Evolutionary conservation across 1,140 invertebrate genomes (phyloP), one percentile per base, ranked within the genome.

Genomic region (Potamilus streckersoni): DNA sequence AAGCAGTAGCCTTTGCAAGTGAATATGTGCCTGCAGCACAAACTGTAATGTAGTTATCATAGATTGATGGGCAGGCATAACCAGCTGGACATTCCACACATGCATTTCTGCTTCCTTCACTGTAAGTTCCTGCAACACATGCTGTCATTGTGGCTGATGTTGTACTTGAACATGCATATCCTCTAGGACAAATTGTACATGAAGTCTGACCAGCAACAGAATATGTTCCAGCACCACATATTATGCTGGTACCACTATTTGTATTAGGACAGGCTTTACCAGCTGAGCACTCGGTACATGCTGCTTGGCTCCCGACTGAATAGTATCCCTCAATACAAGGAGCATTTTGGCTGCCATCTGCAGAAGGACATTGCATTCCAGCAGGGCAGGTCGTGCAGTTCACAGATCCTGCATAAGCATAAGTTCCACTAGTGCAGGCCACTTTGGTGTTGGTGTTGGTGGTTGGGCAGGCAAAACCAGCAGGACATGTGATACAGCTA

Each of bases 21-120:
- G 87, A 80, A 74, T 86, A 88, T 58, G 79, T 83, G 16, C 87
- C 87, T 64, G 78, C 31, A n/a, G 76, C 67, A 80, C 86, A 88
- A 6, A 64, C 71, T 61, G 83, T 71, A 27, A 77, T 78, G 60
- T 73, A 68, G 64, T 76, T 78, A 49, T 79, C 80, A 71, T 84
- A 86, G 13, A 79, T 85, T 49, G 75, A 79, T 3, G 87, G 86
- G 68, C 87, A 89, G 6, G 81, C 82, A 73, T 85, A 88, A 0
- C 87, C 87, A n/a, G 85, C 81, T 13, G 85, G 80, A 78, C 87
- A 89, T 27, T 75, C 27, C 14, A 74, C 80, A 82, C 87, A 89
- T 0, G 80, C 80, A 63, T 20, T 73, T 20, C 74, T 72, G 2
- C 82, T 83, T 2, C 85, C 87, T 20, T 78, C 80, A 49, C 82